Conservation (phyloP, 2,113 vertebrate species). For the Calidris pygmaea region DNA sequence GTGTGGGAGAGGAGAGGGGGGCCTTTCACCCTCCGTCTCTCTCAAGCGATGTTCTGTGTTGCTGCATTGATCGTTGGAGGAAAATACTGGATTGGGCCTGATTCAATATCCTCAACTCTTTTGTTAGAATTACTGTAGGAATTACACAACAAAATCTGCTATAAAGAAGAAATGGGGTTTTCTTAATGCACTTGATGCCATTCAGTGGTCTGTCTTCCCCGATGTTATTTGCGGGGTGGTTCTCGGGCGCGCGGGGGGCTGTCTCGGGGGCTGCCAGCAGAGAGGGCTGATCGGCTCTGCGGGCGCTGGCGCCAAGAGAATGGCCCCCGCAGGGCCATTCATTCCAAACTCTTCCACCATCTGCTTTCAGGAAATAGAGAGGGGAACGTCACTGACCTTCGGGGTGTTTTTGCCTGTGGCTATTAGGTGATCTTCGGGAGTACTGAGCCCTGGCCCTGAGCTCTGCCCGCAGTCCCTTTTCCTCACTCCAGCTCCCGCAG, state of each 20-base stretch:
- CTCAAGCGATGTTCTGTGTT: background rate
- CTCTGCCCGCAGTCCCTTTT: background rate
- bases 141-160: background rate
- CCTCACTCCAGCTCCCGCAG: background rate
- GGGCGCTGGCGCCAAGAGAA: constrained; percentile 5
- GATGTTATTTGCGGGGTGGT: background rate
- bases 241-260: background rate
- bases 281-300: background rate
- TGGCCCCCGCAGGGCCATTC: background rate
- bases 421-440: background rate
- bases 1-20: background rate
- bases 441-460: background rate
- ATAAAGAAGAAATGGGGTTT: background rate
- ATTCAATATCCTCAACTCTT: background rate
- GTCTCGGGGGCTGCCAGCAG: background rate
- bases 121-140: background rate
- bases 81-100: background rate
- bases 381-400: background rate
- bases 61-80: background rate
- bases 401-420: constrained; percentile 37
- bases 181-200: background rate
- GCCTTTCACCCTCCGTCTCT: background rate
- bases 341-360: constrained; percentile 44
- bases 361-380: constrained; percentile 49
- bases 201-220: background rate